Percentiles rank a stretch among this genome's conserved stretches.
These are phyloP conservation scores for Plagodis pulveraria DNA, from an alignment of 2,888 invertebrate genomes.

Conservation along the genomic window DNA sequence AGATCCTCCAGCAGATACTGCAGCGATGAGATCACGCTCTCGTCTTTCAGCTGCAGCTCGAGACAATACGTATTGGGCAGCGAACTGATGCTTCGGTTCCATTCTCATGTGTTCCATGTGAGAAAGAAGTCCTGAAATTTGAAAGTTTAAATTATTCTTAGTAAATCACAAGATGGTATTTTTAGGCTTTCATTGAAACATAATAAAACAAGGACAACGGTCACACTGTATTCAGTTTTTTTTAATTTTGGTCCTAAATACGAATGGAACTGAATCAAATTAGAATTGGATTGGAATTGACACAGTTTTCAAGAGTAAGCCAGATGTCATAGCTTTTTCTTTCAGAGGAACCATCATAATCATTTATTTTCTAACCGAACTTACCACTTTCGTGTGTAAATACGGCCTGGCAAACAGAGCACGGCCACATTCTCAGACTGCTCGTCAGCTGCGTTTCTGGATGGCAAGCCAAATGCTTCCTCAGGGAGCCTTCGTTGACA, in stretches of 20 bases:
- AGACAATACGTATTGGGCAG: constrained; percentile 96
- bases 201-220: too few species aligned
- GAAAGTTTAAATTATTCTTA: constrained; percentile 2
- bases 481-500: constrained; percentile 96
- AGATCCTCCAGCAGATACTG: constrained; percentile 87
- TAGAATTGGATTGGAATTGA: too few species aligned
- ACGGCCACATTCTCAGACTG: constrained; percentile 97
- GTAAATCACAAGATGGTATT: not conserved
- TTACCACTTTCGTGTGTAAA: constrained; percentile 97
- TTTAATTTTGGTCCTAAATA: too few species aligned
- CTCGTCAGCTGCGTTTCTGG: constrained; percentile 95
- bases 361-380: constrained; percentile 18
- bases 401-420: constrained; percentile 97
- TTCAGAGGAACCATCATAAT: too few species aligned
- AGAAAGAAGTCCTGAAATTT: constrained; percentile 91
- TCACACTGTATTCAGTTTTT: too few species aligned
- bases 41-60: constrained; percentile 95
- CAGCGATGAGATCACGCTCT: constrained; percentile 92
- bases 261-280: too few species aligned
- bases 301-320: too few species aligned
- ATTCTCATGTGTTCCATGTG: constrained; percentile 99
- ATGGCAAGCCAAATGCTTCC: constrained; percentile 97
- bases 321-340: too few species aligned
- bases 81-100: constrained; percentile 98
- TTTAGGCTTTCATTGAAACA: not conserved